Percentiles rank a stretch among this genome's conserved stretches.
phyloP scores from a whole-genome alignment of 2,888 invertebrate genomes.

The Himalopsyche tibetana region DNA sequence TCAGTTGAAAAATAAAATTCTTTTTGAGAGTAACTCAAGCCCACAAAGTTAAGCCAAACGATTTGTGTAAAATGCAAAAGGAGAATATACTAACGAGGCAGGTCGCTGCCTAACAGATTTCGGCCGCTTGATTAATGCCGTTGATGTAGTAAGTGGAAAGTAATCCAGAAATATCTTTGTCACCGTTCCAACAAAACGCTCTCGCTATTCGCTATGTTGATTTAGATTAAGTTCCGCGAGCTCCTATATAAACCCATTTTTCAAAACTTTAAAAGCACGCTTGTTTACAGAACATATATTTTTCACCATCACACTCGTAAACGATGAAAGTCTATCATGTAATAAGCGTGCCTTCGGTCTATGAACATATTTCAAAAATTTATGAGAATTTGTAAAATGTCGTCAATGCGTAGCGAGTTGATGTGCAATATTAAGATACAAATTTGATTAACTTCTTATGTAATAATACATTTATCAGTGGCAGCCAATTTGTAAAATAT shows the following conservation, averaged over 20 bases:
- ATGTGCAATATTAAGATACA: neutral
- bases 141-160: conserved; percentile 57
- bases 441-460: neutral
- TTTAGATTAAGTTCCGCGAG: conserved; percentile 34
- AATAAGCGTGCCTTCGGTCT: conserved; percentile 7
- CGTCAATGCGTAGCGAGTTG: neutral
- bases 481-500: no score
- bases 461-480: no score
- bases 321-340: conserved; percentile 46
- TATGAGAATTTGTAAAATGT: neutral
- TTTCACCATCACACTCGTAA: neutral
- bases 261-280: conserved; percentile 26
- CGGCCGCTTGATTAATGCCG: conserved; percentile 62
- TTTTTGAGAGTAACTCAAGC: neutral
- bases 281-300: conserved; percentile 24
- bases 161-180: conserved; percentile 65
- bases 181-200: conserved; percentile 64
- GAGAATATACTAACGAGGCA: conserved; percentile 32
- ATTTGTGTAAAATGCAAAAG: conserved; percentile 14
- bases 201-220: conserved; percentile 56
- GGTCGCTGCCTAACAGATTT: conserved; percentile 46
- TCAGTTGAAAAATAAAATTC: neutral
- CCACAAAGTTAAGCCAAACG: conserved; percentile 16
- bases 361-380: neutral
- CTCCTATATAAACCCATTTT: conserved; percentile 15